Base-by-base conservation (phyloP, 2,113 vertebrate genomes). In the Agapornis roseicollis region DNA sequence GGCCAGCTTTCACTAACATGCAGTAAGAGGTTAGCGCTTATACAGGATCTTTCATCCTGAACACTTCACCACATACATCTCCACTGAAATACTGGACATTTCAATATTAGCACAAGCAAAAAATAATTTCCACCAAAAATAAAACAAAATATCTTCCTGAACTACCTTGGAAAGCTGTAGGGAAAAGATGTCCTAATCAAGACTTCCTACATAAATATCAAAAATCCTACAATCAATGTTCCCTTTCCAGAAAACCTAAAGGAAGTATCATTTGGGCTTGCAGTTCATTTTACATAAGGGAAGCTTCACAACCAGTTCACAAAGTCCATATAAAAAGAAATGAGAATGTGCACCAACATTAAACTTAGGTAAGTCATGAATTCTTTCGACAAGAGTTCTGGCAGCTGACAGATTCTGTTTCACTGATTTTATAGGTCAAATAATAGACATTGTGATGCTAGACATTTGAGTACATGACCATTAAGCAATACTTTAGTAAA, bases 391-490 rank as follows among this genome's bases (percentile, higher is more conserved):
- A 77, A 77, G 71, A 82, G 56, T 63, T 85, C 76, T 90, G 55
- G 73, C 79, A 94, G 79, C 49, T 89, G 72, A 64, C 33, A 85
- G 47, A 61, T 78, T 52, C 31, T 33, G 33, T 96, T 82, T 91
- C 85, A 78, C 44, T 81, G 50, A 61, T 91, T 95, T 93, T 87
- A 89, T 76, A 94, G 89, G 80, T 87, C 93, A 94, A 83, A 87
- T 88, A 77, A 95, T 39, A 92, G 87, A 87, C 39, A 55, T 13
- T 39, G 31, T 64, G 72, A 91, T 90, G 74, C 68, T 81, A 91
- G 88, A 42, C 56, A 80, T 74, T 47, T 44, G 58, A 89, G 82
- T 56, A 86, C 52, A 39, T 0, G 7, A 89, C 31, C 96, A 95
- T 81, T 72, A 85, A 93, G 85, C 41, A 72, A 88, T 78, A 87